Conservation (phyloP, 2,888 invertebrate genomes). For the Molorchus minor region DNA sequence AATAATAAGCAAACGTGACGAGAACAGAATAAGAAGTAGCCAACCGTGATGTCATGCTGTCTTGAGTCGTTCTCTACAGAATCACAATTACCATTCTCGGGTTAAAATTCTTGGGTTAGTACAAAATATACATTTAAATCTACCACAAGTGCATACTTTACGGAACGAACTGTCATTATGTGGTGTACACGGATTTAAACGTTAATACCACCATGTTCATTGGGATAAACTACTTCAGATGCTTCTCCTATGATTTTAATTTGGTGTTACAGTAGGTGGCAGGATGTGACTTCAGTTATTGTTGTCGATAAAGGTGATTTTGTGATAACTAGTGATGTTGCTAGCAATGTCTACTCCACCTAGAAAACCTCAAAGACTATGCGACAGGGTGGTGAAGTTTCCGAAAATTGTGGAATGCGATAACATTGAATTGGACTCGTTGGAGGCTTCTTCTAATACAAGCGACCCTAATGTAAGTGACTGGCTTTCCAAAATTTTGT, state of each 20-base stretch:
- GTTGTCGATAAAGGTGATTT: constrained; percentile 18
- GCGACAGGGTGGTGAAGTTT: constrained; percentile 50
- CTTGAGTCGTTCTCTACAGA: constrained; percentile 56
- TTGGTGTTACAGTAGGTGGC: too few relatives aligned
- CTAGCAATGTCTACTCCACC: constrained; percentile 49
- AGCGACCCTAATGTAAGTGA: constrained; percentile 27
- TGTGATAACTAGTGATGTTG: constrained; percentile 45
- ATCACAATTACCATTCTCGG: constrained; percentile 55
- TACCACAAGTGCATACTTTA: constrained; percentile 18
- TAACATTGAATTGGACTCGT: constrained; percentile 61
- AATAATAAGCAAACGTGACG: constrained; percentile 47
- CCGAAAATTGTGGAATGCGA: constrained; percentile 51
- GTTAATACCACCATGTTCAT: too few relatives aligned
- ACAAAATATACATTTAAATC: constrained; percentile 29
- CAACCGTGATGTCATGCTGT: constrained; percentile 62
- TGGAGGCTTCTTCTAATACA: constrained; percentile 51
- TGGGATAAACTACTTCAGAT: too few relatives aligned
- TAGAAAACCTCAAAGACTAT: constrained; percentile 53
- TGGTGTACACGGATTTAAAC: too few relatives aligned
- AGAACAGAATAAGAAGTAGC: constrained; percentile 56
- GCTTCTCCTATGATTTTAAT: too few relatives aligned
- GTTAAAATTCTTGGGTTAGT: constrained; percentile 32
- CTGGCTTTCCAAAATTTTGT: too few relatives aligned
- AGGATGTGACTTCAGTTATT: constrained; percentile 6
- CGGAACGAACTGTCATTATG: constrained; percentile 15